Evolutionary conservation across 2,797 vertebrate genomes (phyloP).

Genomic region (Thaleichthys pacificus): DNA sequence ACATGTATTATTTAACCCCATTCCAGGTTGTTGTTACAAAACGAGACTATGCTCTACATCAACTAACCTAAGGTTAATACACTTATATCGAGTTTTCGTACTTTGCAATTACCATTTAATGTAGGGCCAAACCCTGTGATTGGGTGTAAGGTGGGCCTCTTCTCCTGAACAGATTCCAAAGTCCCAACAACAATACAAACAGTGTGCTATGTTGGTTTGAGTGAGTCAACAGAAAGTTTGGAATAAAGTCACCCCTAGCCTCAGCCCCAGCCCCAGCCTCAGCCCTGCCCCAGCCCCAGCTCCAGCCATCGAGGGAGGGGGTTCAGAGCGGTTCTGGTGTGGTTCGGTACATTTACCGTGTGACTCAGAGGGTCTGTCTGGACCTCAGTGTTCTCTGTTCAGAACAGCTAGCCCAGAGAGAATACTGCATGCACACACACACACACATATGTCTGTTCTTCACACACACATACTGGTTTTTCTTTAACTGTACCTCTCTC

Average conservation of each 20-base stretch:
- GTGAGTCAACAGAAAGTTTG: slow-evolving; percentile 47
- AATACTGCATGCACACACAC: neutral
- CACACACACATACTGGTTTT: slow-evolving; percentile 9
- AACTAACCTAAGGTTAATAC: neutral
- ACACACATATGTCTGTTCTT: slow-evolving; percentile 14
- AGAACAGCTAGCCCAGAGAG: slow-evolving; percentile 21
- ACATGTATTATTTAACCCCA: neutral
- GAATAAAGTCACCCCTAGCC: slow-evolving; percentile 25
- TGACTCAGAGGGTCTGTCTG: slow-evolving; percentile 70
- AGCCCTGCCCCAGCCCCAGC: neutral
- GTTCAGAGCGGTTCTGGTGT: slow-evolving; percentile 44
- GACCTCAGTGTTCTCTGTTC: slow-evolving; percentile 65
- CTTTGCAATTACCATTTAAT: neutral
- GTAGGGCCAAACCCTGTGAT: neutral
- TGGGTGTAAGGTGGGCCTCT: neutral
- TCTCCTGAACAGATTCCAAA: neutral
- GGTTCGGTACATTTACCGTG: slow-evolving; percentile 50
- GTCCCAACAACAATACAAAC: neutral
- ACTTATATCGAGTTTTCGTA: neutral
- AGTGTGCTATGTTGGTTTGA: slow-evolving; percentile 33
- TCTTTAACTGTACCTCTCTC: slow-evolving; percentile 22
- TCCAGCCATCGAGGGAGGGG: slow-evolving; percentile 26
- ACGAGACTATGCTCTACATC: neutral
- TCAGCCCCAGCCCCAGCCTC: slow-evolving; percentile 5
- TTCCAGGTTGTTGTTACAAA: neutral